phyloP scores from a whole-genome alignment of 2,888 invertebrate genomes.

The Rutpela maculata region DNA sequence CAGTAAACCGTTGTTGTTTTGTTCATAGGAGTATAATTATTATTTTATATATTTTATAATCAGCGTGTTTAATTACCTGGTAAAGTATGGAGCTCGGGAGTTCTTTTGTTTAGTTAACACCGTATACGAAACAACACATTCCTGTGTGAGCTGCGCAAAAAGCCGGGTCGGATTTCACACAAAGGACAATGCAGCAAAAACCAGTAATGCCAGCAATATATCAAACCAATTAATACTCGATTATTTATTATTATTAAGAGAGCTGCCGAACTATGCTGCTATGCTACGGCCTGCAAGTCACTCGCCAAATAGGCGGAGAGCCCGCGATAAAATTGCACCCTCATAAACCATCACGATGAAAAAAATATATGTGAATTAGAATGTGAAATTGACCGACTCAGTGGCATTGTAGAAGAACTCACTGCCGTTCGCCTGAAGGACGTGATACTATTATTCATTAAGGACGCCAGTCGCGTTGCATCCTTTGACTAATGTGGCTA shows the following conservation, averaged over 20 bases:
- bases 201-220: slow-evolving; percentile 72
- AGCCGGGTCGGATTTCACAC: slow-evolving; percentile 69
- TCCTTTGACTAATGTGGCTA: too few species aligned
- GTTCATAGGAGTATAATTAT: slow-evolving; percentile 28
- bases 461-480: too few species aligned
- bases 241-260: slow-evolving; percentile 73
- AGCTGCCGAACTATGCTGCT: slow-evolving; percentile 69
- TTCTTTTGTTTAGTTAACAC: slow-evolving; percentile 65
- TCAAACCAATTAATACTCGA: slow-evolving; percentile 73
- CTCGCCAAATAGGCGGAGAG: too few species aligned
- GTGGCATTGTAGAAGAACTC: too few species aligned
- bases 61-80: slow-evolving; percentile 53
- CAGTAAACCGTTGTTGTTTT: slow-evolving; percentile 5
- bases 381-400: too few species aligned
- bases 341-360: too few species aligned
- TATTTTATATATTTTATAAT: slow-evolving; percentile 36
- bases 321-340: too few species aligned
- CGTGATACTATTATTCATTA: too few species aligned
- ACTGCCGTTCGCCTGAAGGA: too few species aligned
- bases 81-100: slow-evolving; percentile 40
- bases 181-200: slow-evolving; percentile 71
- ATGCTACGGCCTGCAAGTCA: slow-evolving; percentile 32
- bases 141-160: slow-evolving; percentile 68
- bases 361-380: too few species aligned
- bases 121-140: slow-evolving; percentile 67